Conservation (phyloP, 2,113 vertebrate genomes). For the Ailuropoda melanoleuca region DNA sequence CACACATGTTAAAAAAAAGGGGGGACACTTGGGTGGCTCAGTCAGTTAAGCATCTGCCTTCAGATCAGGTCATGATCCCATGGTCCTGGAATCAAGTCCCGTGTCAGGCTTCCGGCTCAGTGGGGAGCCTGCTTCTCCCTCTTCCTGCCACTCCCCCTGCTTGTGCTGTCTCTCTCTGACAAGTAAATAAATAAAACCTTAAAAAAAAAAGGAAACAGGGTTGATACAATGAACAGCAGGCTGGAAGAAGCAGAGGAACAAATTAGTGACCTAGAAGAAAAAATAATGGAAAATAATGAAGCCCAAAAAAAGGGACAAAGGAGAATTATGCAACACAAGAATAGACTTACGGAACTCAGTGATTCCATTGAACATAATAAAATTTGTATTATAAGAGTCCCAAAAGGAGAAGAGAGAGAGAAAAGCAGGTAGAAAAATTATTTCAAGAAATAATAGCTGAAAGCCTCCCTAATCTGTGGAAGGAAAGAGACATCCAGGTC, state of each 20-base stretch:
- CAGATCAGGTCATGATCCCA: too few relatives aligned
- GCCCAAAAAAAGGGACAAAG: neutral
- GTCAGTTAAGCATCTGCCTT: too few relatives aligned
- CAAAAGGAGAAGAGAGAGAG: neutral
- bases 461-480: neutral
- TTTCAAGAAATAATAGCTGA: neutral
- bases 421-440: neutral
- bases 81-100: too few relatives aligned
- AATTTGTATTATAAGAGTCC: neutral
- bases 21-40: too few relatives aligned
- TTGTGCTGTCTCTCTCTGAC: too few relatives aligned
- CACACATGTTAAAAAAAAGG: too few relatives aligned
- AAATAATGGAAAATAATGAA: neutral
- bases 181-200: too few relatives aligned
- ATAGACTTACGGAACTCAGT: neutral
- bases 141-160: too few relatives aligned
- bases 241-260: neutral
- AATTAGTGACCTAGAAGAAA: neutral
- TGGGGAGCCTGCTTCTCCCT: too few relatives aligned
- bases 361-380: neutral
- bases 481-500: neutral
- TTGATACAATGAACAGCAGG: neutral
- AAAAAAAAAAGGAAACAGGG: neutral
- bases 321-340: neutral
- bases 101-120: too few relatives aligned